A percentile compares a stretch with the other conserved stretches of the same genome.
Conservation (phyloP, 1,140 invertebrate genomes). For the Teleopsis dalmanni region DNA sequence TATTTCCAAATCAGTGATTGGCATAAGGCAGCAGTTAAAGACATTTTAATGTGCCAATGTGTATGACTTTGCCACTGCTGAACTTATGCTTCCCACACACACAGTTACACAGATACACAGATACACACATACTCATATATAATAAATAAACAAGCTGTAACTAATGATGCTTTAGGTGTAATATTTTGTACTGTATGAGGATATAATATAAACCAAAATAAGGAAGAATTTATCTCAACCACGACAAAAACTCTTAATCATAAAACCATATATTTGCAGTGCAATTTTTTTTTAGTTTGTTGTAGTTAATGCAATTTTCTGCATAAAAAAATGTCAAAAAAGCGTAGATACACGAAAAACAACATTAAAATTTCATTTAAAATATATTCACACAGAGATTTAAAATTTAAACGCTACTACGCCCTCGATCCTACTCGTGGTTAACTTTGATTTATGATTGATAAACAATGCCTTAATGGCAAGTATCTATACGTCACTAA, state of each 20-base stretch:
- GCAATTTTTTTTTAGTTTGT: slow-evolving; percentile 1
- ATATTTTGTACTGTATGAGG: too few species aligned
- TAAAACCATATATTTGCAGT: slow-evolving; percentile 7
- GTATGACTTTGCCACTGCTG: too few species aligned
- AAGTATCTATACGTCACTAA: too few species aligned
- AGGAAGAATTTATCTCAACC: neutral
- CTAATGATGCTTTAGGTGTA: too few species aligned
- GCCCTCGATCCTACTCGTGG: neutral
- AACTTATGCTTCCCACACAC: neutral
- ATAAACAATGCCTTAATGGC: slow-evolving; percentile 8
- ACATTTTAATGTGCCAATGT: slow-evolving; percentile 28
- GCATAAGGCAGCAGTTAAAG: slow-evolving; percentile 33
- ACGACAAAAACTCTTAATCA: slow-evolving; percentile 1
- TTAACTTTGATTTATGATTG: slow-evolving; percentile 10
- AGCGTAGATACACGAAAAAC: neutral
- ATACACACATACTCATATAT: neutral
- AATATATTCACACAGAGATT: slow-evolving; percentile 8
- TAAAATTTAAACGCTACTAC: neutral
- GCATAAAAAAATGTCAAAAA: neutral
- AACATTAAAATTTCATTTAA: neutral
- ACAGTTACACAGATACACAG: neutral
- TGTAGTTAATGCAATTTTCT: neutral
- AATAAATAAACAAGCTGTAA: too few species aligned
- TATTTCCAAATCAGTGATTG: slow-evolving; percentile 40
- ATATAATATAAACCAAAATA: too few species aligned